phyloP scores from a whole-genome alignment of 2,113 vertebrate species.

The Mobula hypostoma region DNA sequence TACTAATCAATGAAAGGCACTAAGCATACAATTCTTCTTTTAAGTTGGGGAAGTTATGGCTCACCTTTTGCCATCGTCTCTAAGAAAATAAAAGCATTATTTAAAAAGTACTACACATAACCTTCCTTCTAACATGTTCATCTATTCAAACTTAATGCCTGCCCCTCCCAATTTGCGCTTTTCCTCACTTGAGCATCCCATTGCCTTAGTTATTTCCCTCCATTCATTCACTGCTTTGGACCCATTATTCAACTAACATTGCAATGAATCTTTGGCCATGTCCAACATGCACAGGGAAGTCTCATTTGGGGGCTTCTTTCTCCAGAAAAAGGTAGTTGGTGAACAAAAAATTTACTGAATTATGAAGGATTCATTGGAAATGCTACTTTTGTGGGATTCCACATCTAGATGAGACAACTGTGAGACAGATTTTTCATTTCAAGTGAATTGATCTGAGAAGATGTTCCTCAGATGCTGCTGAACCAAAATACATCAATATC shows the following conservation, averaged over 20 bases:
- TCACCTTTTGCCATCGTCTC: too few species aligned
- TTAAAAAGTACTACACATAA: neutral
- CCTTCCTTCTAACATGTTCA: neutral
- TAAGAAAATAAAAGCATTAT: neutral
- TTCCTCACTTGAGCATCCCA: neutral
- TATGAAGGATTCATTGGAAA: neutral
- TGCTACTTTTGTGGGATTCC: neutral
- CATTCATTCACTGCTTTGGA: neutral
- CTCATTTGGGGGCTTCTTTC: neutral
- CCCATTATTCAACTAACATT: neutral
- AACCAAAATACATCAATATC: too few species aligned
- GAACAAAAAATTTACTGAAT: neutral
- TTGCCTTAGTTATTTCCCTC: neutral
- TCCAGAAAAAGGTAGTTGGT: neutral
- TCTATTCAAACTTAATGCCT: neutral
- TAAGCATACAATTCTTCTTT: neutral
- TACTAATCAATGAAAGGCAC: neutral
- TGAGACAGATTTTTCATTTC: too few species aligned
- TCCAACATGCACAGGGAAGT: neutral
- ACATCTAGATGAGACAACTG: neutral
- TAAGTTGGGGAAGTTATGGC: neutral
- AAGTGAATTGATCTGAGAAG: too few species aligned
- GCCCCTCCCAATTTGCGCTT: neutral
- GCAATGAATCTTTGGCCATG: neutral
- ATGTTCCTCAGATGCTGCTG: too few species aligned